phyloP scores from a whole-genome alignment of 2,888 invertebrate genomes.

The Lysandra coridon region DNA sequence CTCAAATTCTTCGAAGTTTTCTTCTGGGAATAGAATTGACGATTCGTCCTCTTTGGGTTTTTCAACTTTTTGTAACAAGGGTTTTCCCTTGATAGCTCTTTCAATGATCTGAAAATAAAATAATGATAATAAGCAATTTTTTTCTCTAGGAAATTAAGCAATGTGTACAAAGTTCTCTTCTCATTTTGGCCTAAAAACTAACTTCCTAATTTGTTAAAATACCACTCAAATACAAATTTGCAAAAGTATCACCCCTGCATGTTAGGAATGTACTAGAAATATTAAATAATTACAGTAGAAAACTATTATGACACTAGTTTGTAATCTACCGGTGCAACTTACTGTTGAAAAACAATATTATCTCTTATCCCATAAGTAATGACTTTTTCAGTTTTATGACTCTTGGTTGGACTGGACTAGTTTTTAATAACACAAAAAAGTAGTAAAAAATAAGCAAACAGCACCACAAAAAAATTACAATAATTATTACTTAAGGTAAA shows the following conservation, averaged over 20 bases:
- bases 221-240: no score
- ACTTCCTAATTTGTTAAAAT: no score
- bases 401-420: not conserved
- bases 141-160: no score
- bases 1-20: slow-evolving; percentile 85
- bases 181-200: no score
- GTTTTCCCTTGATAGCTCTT: slow-evolving; percentile 77
- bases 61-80: slow-evolving; percentile 62
- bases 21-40: slow-evolving; percentile 83
- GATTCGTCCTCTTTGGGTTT: slow-evolving; percentile 68
- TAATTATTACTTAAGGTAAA: not conserved
- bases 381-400: slow-evolving; percentile 7
- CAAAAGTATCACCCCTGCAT: no score
- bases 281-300: not conserved
- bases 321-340: not conserved
- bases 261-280: no score
- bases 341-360: slow-evolving; percentile 19
- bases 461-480: not conserved
- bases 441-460: not conserved
- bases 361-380: not conserved
- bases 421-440: not conserved
- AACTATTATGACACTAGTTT: not conserved
- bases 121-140: not conserved
- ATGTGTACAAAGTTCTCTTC: no score
- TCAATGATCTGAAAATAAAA: slow-evolving; percentile 72